These are phyloP conservation scores for Drosophila paramelanica DNA, from an alignment of 2,888 invertebrate species.

Conservation along the genomic window DNA sequence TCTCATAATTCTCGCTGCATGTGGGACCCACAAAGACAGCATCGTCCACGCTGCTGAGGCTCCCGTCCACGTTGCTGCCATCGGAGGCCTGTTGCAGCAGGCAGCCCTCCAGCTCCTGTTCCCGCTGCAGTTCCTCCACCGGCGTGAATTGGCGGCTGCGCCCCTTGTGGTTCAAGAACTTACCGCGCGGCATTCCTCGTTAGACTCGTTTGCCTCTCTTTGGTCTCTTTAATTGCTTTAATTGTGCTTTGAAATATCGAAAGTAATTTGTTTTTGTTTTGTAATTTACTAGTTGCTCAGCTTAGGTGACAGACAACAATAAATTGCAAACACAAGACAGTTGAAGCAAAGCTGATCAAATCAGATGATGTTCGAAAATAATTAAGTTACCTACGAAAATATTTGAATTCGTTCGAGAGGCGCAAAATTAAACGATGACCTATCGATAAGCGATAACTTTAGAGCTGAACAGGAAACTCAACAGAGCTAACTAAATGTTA, in stretches of 20 bases:
- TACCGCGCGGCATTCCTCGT: constrained; percentile 49
- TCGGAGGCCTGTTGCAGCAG: background rate
- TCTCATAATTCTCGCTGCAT: background rate
- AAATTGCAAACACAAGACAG: background rate
- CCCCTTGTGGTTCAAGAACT: constrained; percentile 47
- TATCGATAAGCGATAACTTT: background rate
- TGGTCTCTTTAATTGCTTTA: background rate
- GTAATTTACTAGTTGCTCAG: constrained; percentile 3
- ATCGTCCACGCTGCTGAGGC: background rate
- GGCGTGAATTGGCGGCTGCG: constrained; percentile 53
- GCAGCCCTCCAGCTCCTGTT: constrained; percentile 8
- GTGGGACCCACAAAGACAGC: background rate
- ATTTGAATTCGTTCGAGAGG: constrained; percentile 2
- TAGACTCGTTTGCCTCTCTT: background rate
- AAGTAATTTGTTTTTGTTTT: background rate
- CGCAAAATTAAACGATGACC: background rate
- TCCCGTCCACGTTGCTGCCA: background rate
- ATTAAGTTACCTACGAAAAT: background rate
- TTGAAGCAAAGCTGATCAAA: background rate
- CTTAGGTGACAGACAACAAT: background rate
- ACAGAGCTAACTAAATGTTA: background rate
- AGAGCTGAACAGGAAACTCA: background rate
- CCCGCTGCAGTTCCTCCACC: constrained; percentile 36
- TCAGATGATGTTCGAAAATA: background rate
- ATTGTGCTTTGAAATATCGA: background rate